phyloP scores from a whole-genome alignment of 1,140 invertebrate genomes.

The Wiebesia pumilae region DNA sequence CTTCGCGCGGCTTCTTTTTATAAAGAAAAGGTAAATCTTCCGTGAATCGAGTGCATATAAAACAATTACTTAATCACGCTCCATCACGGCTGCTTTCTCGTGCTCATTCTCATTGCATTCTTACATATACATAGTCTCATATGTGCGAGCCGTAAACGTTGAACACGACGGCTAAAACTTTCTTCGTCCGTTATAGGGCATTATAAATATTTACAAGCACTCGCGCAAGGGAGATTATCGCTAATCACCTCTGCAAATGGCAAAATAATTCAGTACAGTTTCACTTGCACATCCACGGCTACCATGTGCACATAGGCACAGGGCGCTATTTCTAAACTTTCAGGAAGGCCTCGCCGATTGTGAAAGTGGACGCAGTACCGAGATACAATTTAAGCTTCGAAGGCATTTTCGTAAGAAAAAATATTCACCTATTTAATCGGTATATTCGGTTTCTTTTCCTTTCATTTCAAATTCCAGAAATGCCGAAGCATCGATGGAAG shows the following conservation, averaged over 20 bases:
- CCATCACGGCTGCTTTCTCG: not conserved
- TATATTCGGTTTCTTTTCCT: not conserved
- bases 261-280: conserved; percentile 7
- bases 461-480: not conserved
- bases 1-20: not conserved
- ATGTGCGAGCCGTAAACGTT: conserved; percentile 12
- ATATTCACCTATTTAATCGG: not conserved
- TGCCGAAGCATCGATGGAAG: not conserved
- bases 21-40: conserved; percentile 21
- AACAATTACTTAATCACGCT: conserved; percentile 49
- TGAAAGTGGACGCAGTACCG: not conserved
- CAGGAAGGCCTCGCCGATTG: not conserved
- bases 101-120: conserved; percentile 27
- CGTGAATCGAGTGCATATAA: conserved; percentile 21
- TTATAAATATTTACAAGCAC: conserved; percentile 29
- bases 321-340: not conserved
- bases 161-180: conserved; percentile 16
- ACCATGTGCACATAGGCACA: not conserved
- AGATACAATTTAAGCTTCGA: not conserved
- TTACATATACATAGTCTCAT: not conserved
- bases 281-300: not conserved
- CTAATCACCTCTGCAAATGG: conserved; percentile 5
- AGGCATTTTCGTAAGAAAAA: not conserved
- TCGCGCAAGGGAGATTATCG: not conserved
- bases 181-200: not conserved